Percentiles rank a stretch among this genome's conserved stretches.
These are phyloP conservation scores for Falco concolor DNA, from an alignment of 2,797 vertebrate species.

Conservation along the genomic window DNA sequence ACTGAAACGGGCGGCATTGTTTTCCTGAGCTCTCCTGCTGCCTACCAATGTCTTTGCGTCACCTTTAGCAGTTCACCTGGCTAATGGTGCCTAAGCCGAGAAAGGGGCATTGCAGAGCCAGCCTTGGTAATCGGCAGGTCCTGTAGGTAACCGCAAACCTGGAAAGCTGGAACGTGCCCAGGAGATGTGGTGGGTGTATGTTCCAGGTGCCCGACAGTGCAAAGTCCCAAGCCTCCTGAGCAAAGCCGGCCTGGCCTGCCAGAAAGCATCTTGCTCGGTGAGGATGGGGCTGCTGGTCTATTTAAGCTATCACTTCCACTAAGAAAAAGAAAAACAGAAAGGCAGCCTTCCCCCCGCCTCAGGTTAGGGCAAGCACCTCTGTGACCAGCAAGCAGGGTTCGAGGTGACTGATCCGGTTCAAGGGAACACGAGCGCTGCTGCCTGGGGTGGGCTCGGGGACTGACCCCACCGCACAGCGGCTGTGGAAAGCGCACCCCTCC, in stretches of 20 bases:
- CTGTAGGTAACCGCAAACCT: neutral
- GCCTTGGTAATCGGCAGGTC: neutral
- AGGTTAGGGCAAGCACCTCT: neutral
- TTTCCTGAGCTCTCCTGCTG: neutral
- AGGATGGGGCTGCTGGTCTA: neutral
- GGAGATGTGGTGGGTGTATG: neutral
- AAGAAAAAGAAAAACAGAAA: neutral
- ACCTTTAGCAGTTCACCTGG: neutral
- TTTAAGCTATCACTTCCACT: neutral
- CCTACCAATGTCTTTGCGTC: neutral
- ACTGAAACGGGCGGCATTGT: neutral
- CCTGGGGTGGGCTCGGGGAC: neutral
- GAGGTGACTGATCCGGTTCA: neutral
- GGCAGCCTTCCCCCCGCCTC: neutral
- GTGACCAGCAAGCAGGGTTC: neutral
- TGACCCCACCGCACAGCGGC: neutral
- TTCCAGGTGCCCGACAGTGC: neutral
- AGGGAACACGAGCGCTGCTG: fast-evolving
- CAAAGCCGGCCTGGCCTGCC: neutral
- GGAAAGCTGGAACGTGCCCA: neutral
- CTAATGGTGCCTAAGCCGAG: neutral
- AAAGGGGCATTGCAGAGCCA: neutral
- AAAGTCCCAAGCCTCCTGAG: neutral
- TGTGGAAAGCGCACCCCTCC: neutral
- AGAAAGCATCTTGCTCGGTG: neutral